These are phyloP conservation scores for Oncorhynchus kisutch DNA, from an alignment of 2,113 vertebrate species.

Conservation along the genomic window DNA sequence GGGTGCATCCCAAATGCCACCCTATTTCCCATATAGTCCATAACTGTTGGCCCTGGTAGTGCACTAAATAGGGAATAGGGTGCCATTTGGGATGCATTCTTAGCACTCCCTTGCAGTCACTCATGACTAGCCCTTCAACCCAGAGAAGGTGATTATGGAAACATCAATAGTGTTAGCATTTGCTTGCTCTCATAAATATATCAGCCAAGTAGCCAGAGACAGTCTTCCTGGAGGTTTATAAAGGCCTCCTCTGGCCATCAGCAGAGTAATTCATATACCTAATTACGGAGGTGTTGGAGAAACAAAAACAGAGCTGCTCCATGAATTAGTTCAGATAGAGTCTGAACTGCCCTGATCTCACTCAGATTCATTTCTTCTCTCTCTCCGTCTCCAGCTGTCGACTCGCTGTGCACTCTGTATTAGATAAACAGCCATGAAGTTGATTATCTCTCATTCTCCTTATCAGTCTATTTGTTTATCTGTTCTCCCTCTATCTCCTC, in stretches of 20 bases:
- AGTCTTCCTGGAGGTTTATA: neutral
- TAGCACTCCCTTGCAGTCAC: conserved; percentile 2
- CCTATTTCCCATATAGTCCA: too few species aligned
- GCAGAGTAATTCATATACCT: conserved; percentile 24
- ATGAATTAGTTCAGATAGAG: conserved; percentile 16
- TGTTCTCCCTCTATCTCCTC: neutral
- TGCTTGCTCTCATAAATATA: conserved; percentile 29
- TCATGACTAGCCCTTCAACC: conserved; percentile 7
- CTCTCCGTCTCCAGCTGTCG: neutral
- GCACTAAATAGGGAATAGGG: too few species aligned
- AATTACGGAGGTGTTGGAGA: conserved; percentile 41
- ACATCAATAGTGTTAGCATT: conserved; percentile 29
- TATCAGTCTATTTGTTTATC: neutral
- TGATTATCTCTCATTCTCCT: neutral
- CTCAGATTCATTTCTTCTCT: neutral
- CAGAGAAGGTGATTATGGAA: conserved; percentile 12
- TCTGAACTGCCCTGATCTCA: conserved; percentile 15
- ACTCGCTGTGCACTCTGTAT: neutral
- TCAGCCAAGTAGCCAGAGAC: conserved; percentile 22
- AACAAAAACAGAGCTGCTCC: conserved; percentile 34
- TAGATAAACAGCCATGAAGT: neutral
- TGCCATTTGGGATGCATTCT: neutral
- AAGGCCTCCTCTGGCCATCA: neutral
- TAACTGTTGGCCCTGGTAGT: too few species aligned
- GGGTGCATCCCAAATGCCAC: too few species aligned